These are phyloP conservation scores for Brachynemurus nebulosus DNA, from an alignment of 2,888 invertebrate genomes.

Conservation along the genomic window DNA sequence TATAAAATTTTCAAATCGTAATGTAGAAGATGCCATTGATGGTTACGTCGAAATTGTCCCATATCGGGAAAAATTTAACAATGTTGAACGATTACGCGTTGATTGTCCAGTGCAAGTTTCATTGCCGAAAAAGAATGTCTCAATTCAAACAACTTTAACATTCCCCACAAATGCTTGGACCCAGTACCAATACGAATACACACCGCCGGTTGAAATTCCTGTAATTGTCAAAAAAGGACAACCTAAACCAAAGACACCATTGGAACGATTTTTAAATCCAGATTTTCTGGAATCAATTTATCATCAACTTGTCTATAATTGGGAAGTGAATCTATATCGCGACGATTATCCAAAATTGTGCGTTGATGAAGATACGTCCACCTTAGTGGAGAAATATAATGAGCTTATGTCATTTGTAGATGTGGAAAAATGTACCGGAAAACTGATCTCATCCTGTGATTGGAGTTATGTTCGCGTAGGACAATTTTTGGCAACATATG, in stretches of 20 bases:
- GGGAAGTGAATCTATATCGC: slow-evolving; percentile 44
- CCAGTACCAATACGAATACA: slow-evolving; percentile 41
- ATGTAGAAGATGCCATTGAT: slow-evolving; percentile 44
- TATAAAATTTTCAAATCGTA: slow-evolving; percentile 37
- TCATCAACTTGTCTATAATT: slow-evolving; percentile 30
- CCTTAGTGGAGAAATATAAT: slow-evolving; percentile 28
- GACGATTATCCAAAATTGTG: slow-evolving; percentile 43
- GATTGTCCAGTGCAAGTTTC: slow-evolving; percentile 44
- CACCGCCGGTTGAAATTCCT: background rate
- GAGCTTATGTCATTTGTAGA: slow-evolving; percentile 52
- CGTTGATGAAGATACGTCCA: background rate
- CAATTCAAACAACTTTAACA: slow-evolving; percentile 47
- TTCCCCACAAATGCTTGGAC: slow-evolving; percentile 57
- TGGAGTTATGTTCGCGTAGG: slow-evolving; percentile 65
- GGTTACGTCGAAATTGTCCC: slow-evolving; percentile 53
- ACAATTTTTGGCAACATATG: slow-evolving; percentile 51
- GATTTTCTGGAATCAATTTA: background rate
- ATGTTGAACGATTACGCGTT: slow-evolving; percentile 40
- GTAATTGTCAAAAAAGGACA: background rate
- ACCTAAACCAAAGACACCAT: background rate
- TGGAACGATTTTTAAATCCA: background rate
- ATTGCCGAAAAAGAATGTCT: slow-evolving; percentile 28
- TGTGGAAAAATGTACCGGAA: slow-evolving; percentile 45
- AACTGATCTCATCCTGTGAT: slow-evolving; percentile 46
- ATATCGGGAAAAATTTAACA: slow-evolving; percentile 40